Percentiles rank a stretch among this genome's conserved stretches.
Conservation (phyloP, 92 coral and sea anemone genomes). For the Phymanthus crucifer region DNA sequence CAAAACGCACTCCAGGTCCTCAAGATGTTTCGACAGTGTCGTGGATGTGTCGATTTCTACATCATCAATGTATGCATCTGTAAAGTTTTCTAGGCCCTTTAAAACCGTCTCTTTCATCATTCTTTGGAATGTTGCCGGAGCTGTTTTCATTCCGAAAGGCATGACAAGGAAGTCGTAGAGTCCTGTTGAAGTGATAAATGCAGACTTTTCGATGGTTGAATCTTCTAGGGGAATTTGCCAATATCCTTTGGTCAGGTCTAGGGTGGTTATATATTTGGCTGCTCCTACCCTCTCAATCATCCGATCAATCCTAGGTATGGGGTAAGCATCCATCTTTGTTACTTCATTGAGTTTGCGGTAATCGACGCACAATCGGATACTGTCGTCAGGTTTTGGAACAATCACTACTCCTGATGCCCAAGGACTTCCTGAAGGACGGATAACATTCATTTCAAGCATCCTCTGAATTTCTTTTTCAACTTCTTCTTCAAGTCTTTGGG, state of each 20-base stretch:
- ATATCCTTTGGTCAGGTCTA: conserved; percentile 54
- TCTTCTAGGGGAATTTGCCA: conserved; percentile 52
- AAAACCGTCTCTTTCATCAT: conserved; percentile 44
- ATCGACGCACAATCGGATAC: conserved; percentile 51
- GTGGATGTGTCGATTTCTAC: conserved; percentile 30
- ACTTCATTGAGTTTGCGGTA: conserved; percentile 44
- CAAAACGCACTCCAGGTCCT: conserved; percentile 27
- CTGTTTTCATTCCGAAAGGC: conserved; percentile 64
- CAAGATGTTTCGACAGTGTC: conserved; percentile 29
- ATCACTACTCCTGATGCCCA: conserved; percentile 53
- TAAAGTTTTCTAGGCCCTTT: conserved; percentile 36
- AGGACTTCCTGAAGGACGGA: conserved; percentile 43
- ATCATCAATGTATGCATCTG: conserved; percentile 55
- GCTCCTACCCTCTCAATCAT: conserved; percentile 48
- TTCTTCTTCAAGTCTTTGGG: conserved; percentile 42
- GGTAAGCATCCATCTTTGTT: conserved; percentile 23
- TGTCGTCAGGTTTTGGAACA: conserved; percentile 52
- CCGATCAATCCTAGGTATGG: conserved; percentile 42
- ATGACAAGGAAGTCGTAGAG: conserved; percentile 49
- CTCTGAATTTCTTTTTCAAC: conserved; percentile 40
- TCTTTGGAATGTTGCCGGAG: conserved; percentile 55
- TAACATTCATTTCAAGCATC: conserved; percentile 51
- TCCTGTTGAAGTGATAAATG: conserved; percentile 41
- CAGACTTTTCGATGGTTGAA: conserved; percentile 48
- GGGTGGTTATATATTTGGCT: conserved; percentile 40